Base-by-base conservation (phyloP, 2,113 vertebrate species). In the Hemicordylus capensis region DNA sequence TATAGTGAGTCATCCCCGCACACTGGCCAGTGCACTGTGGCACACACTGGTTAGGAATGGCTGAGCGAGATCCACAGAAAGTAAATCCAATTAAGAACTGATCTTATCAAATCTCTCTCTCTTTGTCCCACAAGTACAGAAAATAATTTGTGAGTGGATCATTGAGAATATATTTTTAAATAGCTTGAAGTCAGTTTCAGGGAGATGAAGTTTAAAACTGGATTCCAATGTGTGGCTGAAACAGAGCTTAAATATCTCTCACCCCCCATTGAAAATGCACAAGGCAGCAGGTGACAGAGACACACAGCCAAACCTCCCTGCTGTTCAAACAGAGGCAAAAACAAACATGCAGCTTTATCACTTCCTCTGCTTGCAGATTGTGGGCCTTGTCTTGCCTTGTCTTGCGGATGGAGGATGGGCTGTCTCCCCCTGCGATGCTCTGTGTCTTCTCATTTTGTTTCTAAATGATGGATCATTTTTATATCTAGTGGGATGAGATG, bases 171-270 rank as follows among this genome's bases (percentile, higher is more conserved):
- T 63, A 1, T 51, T 58, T 58, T 46, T 59, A 73, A 56, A 82
- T 73, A 37, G 69, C 44, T 34, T 73, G 51, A 73, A 82, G 56
- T 70, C 51, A 6, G 37, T 56, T 83, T 61, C 31, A 20, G 56
- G 81, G 69, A 15, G 34, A 37, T n/a, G 69, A 83, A 48, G 48
- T 20, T 34, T 31, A 59, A 54, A 66, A 84, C 10, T 48, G 37
- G 7, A 12, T 31, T 63, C 0, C 0, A 48, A 28, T 26, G 77
- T 56, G 10, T 17, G 19, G 56, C 46, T 72, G 11, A 59, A 77
- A 28, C 7, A 56, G 54, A 39, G 1, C 42, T 59, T 56, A 28
- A 0, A 0, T 0, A 44, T 70, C 77, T 24, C 58, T 59, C 37
- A n/a, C 61, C 48, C 67, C 75, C 4, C 59, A 58, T 37, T 2